Evolutionary conservation across 2,888 invertebrate species (phyloP), one percentile per base, ranked within the genome.

Genomic region (Phrixothrix hirtus): DNA sequence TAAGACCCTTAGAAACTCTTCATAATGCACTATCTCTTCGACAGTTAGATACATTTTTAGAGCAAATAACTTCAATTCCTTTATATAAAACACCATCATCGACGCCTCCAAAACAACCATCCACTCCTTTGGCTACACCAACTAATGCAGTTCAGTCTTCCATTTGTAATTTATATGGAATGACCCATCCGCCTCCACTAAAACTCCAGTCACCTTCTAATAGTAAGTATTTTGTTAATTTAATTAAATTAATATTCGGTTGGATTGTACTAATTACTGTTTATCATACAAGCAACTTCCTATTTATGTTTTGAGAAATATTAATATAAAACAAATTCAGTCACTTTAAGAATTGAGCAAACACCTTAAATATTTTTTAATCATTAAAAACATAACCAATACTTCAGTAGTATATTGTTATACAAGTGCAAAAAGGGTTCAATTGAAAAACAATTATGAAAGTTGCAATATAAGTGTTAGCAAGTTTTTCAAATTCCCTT

Each of bases 21-120:
- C 98, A 99, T 82, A 98, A 99, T 78, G 93, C 95, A 36, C 79
- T 98, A 61, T 96, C 95, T 38, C 80, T 96, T 69, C 86, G 89
- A 31, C 95, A 97, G 74, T 79, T 98, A 67, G 96, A 97, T 75
- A 81, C 78, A 32, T 98, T 95, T 77, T 79, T 98, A 74, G 91
- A 92, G 68, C 85, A 87, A 64, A 91, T 95, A 81, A 90, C 92
- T 10, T 81, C 84, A 21, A 85, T 86, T 42, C 87, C 87, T 48
- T 77, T 88, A 60, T 85, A 85, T 64, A 81, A 86, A 62, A 87
- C 89, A 21, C 88, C 91, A 41, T 83, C 86, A 43, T 83, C 88
- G 25, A 82, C 87, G 41, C 83, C 88, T 50, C 83, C 88, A 10
- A 85, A 83, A 64, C 80, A 82, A 68, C 83, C 82, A 14, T 83